Conservation (phyloP, 2,113 vertebrate species). For the Accipiter virgatus region DNA sequence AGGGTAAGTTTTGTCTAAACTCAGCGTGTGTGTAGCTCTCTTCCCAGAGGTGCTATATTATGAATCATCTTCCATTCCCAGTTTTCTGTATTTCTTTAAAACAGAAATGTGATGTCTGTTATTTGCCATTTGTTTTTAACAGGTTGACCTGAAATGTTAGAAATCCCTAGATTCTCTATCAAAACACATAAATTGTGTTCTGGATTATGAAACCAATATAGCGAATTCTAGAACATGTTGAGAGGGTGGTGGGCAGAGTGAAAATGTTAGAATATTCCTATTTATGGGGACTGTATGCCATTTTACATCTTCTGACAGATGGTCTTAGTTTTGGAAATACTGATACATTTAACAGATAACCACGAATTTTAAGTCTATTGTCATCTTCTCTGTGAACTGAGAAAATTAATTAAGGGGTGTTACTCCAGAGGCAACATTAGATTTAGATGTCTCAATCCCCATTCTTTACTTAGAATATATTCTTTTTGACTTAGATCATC, state of each 20-base stretch:
- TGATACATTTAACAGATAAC: not conserved
- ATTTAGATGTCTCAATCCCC: not conserved
- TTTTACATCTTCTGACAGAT: not conserved
- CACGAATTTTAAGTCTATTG: not conserved
- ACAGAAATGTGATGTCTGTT: not conserved
- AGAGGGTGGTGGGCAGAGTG: not conserved
- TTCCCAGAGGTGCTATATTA: not conserved
- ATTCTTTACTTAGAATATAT: not conserved
- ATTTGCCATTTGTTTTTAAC: not conserved
- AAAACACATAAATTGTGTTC: not conserved
- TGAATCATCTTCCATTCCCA: not conserved
- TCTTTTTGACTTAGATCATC: not conserved
- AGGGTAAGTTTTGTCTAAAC: not conserved
- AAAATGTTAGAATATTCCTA: not conserved
- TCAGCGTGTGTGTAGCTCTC: not conserved
- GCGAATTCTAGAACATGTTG: not conserved
- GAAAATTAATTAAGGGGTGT: not conserved
- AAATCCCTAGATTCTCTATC: not conserved
- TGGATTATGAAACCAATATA: not conserved
- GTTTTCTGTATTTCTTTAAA: not conserved
- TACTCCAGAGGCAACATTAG: not conserved
- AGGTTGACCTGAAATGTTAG: not conserved
- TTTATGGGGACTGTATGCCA: not conserved
- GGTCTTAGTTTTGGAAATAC: not conserved
- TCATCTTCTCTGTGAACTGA: not conserved